Evolutionary conservation across 1,140 invertebrate species (phyloP), one percentile per base, ranked within the genome.

Genomic region (Dicyema japonicum): DNA sequence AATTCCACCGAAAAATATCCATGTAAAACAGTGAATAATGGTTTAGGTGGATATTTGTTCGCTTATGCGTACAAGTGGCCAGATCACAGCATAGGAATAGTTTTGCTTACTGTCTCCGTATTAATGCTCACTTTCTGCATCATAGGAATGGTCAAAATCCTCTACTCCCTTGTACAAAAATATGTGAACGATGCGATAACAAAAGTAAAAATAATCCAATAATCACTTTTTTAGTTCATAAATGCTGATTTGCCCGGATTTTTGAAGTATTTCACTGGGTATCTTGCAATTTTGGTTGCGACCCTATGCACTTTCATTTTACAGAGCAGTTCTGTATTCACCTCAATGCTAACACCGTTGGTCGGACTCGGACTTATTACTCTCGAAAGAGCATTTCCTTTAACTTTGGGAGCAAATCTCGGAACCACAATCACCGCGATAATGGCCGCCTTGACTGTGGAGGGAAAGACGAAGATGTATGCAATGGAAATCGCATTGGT

Each of bases 401-500:
- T 60, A 2, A 56, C 57, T 7, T 34, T 61, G 5, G 59, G 59
- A 6, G 48, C 56, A 1, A 61, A 61, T 36, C 42, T 61, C 24
- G 59, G 59, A 14, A 60, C 60, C 9, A 62, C 60, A 0, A 54
- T 55, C 9, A 61, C 58, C 0, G 44, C 40, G 2, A 32, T 54
- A 5, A 29, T 59, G 7, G 56, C 56, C 3, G 44, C 51, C 1
- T 38, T 59, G 13, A 43, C 57, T 1, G 45, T 50, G 1, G 21
- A 15, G n/a, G n/a, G n/a, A n/a, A n/a, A n/a, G n/a, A n/a, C n/a
- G n/a, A n/a, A n/a, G n/a, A n/a, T n/a, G n/a, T n/a, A n/a, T n/a
- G 47, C 60, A 1, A 40, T 64, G 5, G 59, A 64, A 42, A 50
- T 65, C 15, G 56, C 62, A 9, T 42, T 64, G 6, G 58, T 57